Base-by-base conservation (phyloP, 2,797 vertebrate species). In the Natrix natrix region DNA sequence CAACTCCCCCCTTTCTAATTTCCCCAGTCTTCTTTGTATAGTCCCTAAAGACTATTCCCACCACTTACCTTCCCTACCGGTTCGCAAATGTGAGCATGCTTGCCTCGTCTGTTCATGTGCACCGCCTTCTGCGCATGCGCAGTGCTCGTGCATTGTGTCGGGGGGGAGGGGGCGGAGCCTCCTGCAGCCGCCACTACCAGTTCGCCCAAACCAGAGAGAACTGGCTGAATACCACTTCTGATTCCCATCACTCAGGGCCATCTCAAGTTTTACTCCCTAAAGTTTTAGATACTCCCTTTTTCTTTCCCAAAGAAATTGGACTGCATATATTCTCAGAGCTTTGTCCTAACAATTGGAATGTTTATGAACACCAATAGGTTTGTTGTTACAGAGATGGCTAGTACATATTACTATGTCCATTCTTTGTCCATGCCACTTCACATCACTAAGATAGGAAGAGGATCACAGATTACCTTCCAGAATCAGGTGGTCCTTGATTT, bases 261-360 rank as follows among this genome's bases (percentile, higher is more conserved):
- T 26, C 32, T 90, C 24, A 56, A 20, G 8, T 37, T 63, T 89
- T 43, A 10, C 3, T 93, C 78, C 43, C 63, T 52, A 32, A 89
- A 11, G n/a, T 43, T 57, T 74, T 74, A 74, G 55, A 78, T 55
- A 78, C 14, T 24, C 20, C 4, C 13, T 1, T 54, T 52, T 52
- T 20, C 59, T 8, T 57, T n/a, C 43, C 26, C 10, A 11, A 48
- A 86, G 37, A 74, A 86, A n/a, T 11, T 52, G 28, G 86, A 52
- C 10, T 28, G 28, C 60, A 88, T 26, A 96, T 93, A 91, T 96
- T 95, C 90, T 92, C 86, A 28, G 61, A 59, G 24, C 7, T 69
- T 87, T 89, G 48, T 63, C 6, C 10, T 88, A 55, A 69, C 20
- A 54, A 54, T 74, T 90, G 22, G 24, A 91, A 69, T 69, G 32